Evolutionary conservation across 2,888 invertebrate species (phyloP).

Genomic region (Tiliacea citrago): DNA sequence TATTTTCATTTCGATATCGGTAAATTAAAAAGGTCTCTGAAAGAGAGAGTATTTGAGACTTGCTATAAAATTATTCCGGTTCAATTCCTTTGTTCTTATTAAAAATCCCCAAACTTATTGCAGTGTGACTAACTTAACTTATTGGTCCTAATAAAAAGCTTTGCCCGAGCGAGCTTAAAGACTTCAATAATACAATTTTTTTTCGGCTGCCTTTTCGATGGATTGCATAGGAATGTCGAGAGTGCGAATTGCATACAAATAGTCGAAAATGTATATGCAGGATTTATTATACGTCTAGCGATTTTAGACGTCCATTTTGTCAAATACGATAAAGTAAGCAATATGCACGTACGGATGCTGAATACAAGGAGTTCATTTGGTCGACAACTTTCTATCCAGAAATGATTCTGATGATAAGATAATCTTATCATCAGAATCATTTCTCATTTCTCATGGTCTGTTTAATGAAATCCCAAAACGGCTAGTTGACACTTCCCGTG

Average conservation of each 20-base stretch:
- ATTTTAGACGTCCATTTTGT: neutral
- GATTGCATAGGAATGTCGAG: slow-evolving; percentile 32
- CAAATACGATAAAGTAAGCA: neutral
- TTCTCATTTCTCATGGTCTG: no score
- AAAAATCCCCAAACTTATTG: neutral
- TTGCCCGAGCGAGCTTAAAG: neutral
- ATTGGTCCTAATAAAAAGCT: neutral
- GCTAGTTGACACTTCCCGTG: no score
- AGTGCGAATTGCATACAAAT: slow-evolving; percentile 40
- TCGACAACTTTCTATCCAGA: neutral
- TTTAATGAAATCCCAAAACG: no score
- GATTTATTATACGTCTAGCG: slow-evolving; percentile 8
- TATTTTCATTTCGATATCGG: neutral
- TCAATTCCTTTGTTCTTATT: neutral
- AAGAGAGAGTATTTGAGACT: neutral
- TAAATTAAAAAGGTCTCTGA: neutral
- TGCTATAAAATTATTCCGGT: neutral
- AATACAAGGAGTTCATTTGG: neutral
- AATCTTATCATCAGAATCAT: no score
- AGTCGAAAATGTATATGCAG: slow-evolving; percentile 13
- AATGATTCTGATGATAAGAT: neutral
- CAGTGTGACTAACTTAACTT: no score
- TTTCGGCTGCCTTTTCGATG: slow-evolving; percentile 7
- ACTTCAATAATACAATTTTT: neutral
- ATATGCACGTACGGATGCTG: neutral